phyloP scores from a whole-genome alignment of 2,113 vertebrate species.

The Hypocryptadius cinnamomeus region DNA sequence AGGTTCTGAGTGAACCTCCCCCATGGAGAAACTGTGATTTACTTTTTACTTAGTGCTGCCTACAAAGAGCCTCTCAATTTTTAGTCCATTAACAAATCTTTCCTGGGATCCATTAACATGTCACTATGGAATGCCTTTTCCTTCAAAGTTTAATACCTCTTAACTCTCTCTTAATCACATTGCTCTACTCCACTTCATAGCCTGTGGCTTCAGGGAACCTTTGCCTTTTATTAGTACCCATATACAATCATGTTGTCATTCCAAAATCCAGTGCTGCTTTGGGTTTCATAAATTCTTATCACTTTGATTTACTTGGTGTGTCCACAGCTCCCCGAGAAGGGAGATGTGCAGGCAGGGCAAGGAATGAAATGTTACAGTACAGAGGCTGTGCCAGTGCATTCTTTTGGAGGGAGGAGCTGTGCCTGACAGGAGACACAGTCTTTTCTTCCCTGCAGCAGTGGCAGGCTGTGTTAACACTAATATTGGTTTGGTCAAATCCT shows the following conservation, averaged over 20 bases:
- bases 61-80: neutral
- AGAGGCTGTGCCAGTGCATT: neutral
- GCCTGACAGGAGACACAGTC: neutral
- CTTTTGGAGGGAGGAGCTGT: neutral
- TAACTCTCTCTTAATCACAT: constrained; percentile 52
- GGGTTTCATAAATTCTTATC: constrained; percentile 46
- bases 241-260: constrained; percentile 45
- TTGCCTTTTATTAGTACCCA: constrained; percentile 52
- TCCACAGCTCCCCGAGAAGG: neutral
- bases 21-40: neutral
- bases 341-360: neutral
- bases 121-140: constrained; percentile 3
- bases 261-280: constrained; percentile 15
- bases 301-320: constrained; percentile 30
- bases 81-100: constrained; percentile 46
- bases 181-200: constrained; percentile 25
- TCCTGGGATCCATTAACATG: constrained; percentile 48
- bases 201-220: constrained; percentile 42
- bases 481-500: neutral
- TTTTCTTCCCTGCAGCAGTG: neutral
- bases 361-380: neutral
- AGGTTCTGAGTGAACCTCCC: neutral
- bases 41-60: neutral
- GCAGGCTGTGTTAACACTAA: accelerated
- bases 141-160: constrained; percentile 33